These are phyloP conservation scores for Hoplostethus atlanticus DNA, from an alignment of 2,797 vertebrate genomes.

Conservation along the genomic window DNA sequence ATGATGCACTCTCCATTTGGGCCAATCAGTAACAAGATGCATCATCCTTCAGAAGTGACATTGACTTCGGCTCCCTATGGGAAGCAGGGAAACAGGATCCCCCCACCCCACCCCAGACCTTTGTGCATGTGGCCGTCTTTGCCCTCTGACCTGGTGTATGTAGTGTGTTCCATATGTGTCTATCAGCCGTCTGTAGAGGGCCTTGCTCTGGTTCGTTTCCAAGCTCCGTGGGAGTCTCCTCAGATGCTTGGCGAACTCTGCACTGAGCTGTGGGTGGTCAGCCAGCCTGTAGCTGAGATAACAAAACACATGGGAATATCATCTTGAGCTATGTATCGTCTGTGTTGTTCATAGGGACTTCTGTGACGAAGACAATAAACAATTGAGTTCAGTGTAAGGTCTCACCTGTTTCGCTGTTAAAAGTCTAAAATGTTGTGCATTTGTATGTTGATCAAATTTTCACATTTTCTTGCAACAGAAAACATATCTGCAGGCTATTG, in stretches of 20 bases:
- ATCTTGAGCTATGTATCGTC: background rate
- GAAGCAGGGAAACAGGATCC: too few relatives aligned
- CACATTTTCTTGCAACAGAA: too few relatives aligned
- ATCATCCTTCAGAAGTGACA: too few relatives aligned
- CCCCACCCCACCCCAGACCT: too few relatives aligned
- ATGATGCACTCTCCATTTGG: too few relatives aligned
- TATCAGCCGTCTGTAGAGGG: slow-evolving; percentile 83
- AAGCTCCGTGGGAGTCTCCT: slow-evolving; percentile 79
- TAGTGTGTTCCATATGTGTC: slow-evolving; percentile 91
- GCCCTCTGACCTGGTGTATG: slow-evolving; percentile 78
- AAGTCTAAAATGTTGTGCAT: background rate
- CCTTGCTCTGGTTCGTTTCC: slow-evolving; percentile 62
- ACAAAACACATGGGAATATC: slow-evolving; percentile 44
- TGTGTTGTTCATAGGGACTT: background rate
- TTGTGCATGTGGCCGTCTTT: too few relatives aligned
- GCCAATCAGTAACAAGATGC: too few relatives aligned
- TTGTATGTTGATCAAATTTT: background rate
- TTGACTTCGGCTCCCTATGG: too few relatives aligned
- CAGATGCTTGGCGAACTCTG: slow-evolving; percentile 85
- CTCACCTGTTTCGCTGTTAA: background rate
- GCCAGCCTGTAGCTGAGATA: slow-evolving; percentile 85
- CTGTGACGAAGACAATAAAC: background rate
- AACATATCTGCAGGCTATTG: background rate
- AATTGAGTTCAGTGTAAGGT: background rate
- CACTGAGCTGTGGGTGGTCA: slow-evolving; percentile 82